Conservation (phyloP, 1,140 invertebrate species). For the Eupeodes corollae region DNA sequence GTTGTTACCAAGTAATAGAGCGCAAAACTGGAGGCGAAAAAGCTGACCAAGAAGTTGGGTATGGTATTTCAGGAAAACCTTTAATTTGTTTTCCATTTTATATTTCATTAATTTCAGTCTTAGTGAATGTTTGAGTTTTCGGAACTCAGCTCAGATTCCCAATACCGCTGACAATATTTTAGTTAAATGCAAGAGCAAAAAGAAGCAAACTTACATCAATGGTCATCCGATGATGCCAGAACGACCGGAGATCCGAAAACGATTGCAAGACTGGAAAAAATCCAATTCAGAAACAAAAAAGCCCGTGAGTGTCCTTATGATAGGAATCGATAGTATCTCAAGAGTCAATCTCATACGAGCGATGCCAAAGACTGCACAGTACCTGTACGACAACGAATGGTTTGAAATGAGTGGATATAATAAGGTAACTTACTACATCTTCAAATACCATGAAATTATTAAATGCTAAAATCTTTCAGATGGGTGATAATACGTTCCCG, state of each 20-base stretch:
- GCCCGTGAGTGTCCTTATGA: constrained; percentile 46
- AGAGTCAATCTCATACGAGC: constrained; percentile 61
- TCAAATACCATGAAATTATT: neutral
- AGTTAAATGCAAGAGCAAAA: constrained; percentile 35
- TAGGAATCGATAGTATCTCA: constrained; percentile 76
- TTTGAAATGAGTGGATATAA: constrained; percentile 41
- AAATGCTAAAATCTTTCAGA: constrained; percentile 32
- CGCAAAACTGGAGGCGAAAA: constrained; percentile 22
- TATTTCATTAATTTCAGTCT: constrained; percentile 9
- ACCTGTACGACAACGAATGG: constrained; percentile 48
- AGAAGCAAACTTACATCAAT: constrained; percentile 27
- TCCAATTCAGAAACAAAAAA: neutral
- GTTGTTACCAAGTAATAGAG: constrained; percentile 44
- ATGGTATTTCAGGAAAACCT: constrained; percentile 10
- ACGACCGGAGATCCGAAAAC: constrained; percentile 12
- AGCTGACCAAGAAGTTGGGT: constrained; percentile 39
- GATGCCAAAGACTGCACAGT: constrained; percentile 59
- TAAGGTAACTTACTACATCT: constrained; percentile 31
- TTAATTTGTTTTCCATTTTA: constrained; percentile 1
- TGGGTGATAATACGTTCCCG: constrained; percentile 70
- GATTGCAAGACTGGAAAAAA: constrained; percentile 13
- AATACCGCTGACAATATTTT: constrained; percentile 40
- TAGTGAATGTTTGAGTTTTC: constrained; percentile 32
- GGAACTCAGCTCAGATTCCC: constrained; percentile 22
- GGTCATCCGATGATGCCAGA: constrained; percentile 29